Conservation (phyloP, 2,113 vertebrate species). For the Lycaon pictus region DNA sequence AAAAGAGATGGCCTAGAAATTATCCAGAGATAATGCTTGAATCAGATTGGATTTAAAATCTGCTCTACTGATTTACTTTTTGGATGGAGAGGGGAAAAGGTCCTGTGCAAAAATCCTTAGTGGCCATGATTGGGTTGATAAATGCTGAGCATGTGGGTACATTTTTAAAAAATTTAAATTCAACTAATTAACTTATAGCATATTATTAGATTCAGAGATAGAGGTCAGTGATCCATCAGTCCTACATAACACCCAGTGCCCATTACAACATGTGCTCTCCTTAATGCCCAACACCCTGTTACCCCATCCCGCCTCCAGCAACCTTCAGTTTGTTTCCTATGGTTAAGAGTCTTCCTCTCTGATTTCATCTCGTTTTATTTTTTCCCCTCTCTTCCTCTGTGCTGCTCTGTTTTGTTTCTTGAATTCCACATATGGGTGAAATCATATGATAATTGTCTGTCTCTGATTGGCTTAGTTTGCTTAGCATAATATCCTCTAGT, state of each 20-base stretch:
- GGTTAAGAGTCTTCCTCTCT: too few species aligned
- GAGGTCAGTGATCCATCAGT: neutral
- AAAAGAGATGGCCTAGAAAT: neutral
- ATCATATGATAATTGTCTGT: too few species aligned
- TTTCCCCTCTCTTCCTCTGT: too few species aligned
- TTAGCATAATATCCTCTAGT: too few species aligned
- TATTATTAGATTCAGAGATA: neutral
- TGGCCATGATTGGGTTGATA: neutral
- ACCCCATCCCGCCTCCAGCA: too few species aligned
- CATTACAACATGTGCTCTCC: neutral
- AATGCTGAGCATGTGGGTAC: neutral
- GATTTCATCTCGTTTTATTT: too few species aligned
- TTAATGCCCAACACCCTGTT: neutral
- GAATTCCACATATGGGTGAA: too few species aligned
- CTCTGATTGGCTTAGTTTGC: too few species aligned
- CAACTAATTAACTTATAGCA: neutral
- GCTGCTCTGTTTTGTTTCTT: too few species aligned
- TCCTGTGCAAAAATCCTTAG: neutral
- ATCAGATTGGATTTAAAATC: neutral
- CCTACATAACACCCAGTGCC: neutral
- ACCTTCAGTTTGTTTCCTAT: too few species aligned
- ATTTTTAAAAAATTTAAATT: neutral
- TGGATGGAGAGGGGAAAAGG: neutral
- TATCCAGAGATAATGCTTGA: conserved; percentile 11
- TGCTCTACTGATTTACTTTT: neutral